A percentile compares a stretch with the other conserved stretches of the same genome.
phyloP scores from a whole-genome alignment of 2,797 vertebrate genomes.

The Xyrichtys novacula region DNA sequence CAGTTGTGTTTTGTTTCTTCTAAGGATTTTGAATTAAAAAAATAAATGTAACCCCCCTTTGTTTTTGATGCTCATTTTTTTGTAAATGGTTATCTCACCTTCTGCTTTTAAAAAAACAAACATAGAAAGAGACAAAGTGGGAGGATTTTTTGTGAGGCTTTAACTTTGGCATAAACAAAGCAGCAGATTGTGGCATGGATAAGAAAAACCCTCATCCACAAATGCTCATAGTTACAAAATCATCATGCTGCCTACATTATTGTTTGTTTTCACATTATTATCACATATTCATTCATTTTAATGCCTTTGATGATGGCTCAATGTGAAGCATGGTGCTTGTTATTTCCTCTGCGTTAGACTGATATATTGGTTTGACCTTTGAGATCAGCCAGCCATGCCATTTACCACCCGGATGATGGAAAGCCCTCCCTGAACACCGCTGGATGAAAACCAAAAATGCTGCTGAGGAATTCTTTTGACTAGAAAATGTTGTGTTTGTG shows the following conservation, averaged over 20 bases:
- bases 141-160: slow-evolving; percentile 40
- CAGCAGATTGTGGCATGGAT: slow-evolving; percentile 32
- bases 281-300: slow-evolving; percentile 52
- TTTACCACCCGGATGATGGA: slow-evolving; percentile 64
- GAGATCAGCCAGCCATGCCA: slow-evolving; percentile 50
- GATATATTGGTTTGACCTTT: slow-evolving; percentile 77
- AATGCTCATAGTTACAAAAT: slow-evolving; percentile 33
- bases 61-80: slow-evolving; percentile 20
- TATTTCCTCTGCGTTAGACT: slow-evolving; percentile 56
- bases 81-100: slow-evolving; percentile 29
- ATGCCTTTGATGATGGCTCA: slow-evolving; percentile 46
- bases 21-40: not conserved
- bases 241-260: slow-evolving; percentile 30
- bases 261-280: slow-evolving; percentile 52
- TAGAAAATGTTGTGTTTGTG: slow-evolving; percentile 20
- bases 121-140: slow-evolving; percentile 32
- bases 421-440: slow-evolving; percentile 33
- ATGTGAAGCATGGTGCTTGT: slow-evolving; percentile 55
- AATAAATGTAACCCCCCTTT: not conserved
- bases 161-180: slow-evolving; percentile 31
- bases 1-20: slow-evolving; percentile 10
- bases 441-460: slow-evolving; percentile 41
- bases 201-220: slow-evolving; percentile 16
- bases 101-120: slow-evolving; percentile 1
- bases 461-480: slow-evolving; percentile 29